These are phyloP conservation scores for Epirrita christyi DNA, from an alignment of 2,888 invertebrate genomes.

Conservation along the genomic window DNA sequence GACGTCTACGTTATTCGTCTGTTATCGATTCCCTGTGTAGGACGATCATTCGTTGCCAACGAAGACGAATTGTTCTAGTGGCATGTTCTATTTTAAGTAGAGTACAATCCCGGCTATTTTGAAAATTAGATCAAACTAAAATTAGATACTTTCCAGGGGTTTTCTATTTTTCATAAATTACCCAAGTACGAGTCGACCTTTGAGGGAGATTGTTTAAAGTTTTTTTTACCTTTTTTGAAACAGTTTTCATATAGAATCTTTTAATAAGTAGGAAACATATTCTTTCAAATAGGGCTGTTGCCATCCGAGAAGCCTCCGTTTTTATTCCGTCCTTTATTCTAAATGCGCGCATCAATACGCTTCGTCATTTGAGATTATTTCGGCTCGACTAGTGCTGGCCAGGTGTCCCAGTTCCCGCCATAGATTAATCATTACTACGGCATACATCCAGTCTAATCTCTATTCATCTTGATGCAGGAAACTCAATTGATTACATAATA, in stretches of 20 bases:
- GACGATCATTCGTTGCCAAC: slow-evolving; percentile 41
- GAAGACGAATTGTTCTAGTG: slow-evolving; percentile 30
- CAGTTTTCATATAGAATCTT: slow-evolving; percentile 11
- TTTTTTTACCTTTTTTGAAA: background rate
- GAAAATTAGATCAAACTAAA: background rate
- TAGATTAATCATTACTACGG: slow-evolving; percentile 16
- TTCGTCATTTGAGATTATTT: slow-evolving; percentile 50
- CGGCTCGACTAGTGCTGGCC: slow-evolving; percentile 36
- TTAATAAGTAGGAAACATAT: slow-evolving; percentile 24
- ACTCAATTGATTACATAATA: too few relatives aligned
- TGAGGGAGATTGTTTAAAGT: too few relatives aligned
- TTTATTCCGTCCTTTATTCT: slow-evolving; percentile 41
- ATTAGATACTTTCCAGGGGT: background rate
- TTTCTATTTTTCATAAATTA: background rate
- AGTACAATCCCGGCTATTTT: background rate
- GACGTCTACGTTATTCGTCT: slow-evolving; percentile 49
- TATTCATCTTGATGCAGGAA: slow-evolving; percentile 6
- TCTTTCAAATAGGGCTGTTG: slow-evolving; percentile 38
- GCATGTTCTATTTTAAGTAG: slow-evolving; percentile 10
- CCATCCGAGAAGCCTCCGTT: slow-evolving; percentile 33
- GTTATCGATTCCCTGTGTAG: slow-evolving; percentile 47
- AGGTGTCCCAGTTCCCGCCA: slow-evolving; percentile 30
- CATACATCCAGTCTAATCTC: slow-evolving; percentile 9
- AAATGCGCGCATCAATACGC: slow-evolving; percentile 43
- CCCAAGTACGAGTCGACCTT: too few relatives aligned